Base-by-base conservation (phyloP, 2,888 invertebrate genomes). In the Dryomyza anilis region DNA sequence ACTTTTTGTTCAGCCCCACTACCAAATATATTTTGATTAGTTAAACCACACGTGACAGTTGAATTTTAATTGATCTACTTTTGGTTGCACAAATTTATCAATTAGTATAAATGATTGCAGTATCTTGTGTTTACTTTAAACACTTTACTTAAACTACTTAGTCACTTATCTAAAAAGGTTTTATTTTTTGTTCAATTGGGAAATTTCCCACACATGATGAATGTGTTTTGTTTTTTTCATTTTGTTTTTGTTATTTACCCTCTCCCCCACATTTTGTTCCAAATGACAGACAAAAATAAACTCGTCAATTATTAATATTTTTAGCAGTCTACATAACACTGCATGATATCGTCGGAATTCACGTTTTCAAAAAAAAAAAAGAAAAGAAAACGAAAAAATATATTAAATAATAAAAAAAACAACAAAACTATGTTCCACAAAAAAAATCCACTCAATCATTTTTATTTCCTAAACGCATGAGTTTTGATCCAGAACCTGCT, bases 51-150 rank as follows among this genome's bases (percentile, higher is more conserved):
- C 50, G 23, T 27, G 23, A 25, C 66, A 67, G 63, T 70, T 68
- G 65, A 60, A 70, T 69, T 70, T 68, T 70, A 70, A 71, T 70
- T 70, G 68, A 71, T 70, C 67, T 65, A 67, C 66, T 71, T 61
- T 71, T 70, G 68, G 65, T 67, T 65, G 67, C n/a, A 16, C 23
- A 36, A 61, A 16, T 30, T 45, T 55, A 53, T 45, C 45, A 43
- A 21, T 45, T n/a, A n/a, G n/a, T n/a, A n/a, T n/a, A n/a, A n/a
- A n/a, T n/a, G 14, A 62, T 25, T 12, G 36, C 25, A 14, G 23
- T 25, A 25, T 23, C n/a, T 4, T n/a, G 5, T 52, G 50, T 29
- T 52, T 23, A 52, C 50, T 52, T 14, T n/a, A n/a, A 16, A 16
- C 19, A 43, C n/a, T 43, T 43, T 43, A n/a, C 27, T 16, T n/a